phyloP scores from a whole-genome alignment of 2,113 vertebrate genomes.

The Cyanocitta stelleri region DNA sequence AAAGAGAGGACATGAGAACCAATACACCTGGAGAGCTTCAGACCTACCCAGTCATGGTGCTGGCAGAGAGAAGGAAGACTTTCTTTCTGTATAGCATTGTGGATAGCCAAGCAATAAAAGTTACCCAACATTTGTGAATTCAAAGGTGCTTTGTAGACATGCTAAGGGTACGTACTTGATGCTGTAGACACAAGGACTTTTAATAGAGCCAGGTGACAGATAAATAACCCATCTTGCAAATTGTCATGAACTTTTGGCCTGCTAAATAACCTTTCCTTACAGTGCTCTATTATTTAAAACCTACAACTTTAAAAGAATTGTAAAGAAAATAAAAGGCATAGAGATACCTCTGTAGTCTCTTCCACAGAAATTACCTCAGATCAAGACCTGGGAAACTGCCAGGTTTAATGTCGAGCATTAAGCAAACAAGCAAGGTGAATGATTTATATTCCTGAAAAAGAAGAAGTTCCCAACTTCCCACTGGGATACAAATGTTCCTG shows the following conservation, averaged over 20 bases:
- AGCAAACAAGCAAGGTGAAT: not conserved
- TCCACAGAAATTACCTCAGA: not conserved
- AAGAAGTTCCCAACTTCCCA: slow-evolving; percentile 1
- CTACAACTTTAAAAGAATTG: not conserved
- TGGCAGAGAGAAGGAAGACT: not conserved
- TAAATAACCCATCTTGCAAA: not conserved
- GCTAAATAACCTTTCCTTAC: not conserved
- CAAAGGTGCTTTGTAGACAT: not conserved
- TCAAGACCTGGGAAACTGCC: not conserved
- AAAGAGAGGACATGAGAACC: not conserved
- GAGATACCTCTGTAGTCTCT: not conserved
- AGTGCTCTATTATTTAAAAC: not conserved
- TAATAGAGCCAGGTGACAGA: not conserved
- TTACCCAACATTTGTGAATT: not conserved
- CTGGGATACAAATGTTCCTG: not conserved
- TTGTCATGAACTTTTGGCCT: not conserved
- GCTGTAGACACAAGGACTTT: not conserved
- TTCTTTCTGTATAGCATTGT: not conserved
- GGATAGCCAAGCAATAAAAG: not conserved
- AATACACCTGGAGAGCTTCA: not conserved
- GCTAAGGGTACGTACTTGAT: not conserved
- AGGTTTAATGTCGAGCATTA: not conserved
- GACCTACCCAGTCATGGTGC: not conserved
- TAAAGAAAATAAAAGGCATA: not conserved
- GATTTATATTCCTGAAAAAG: slow-evolving; percentile 10